These are phyloP conservation scores for Chrysomallon squamiferum DNA, from an alignment of 1,140 invertebrate genomes.

Conservation along the genomic window DNA sequence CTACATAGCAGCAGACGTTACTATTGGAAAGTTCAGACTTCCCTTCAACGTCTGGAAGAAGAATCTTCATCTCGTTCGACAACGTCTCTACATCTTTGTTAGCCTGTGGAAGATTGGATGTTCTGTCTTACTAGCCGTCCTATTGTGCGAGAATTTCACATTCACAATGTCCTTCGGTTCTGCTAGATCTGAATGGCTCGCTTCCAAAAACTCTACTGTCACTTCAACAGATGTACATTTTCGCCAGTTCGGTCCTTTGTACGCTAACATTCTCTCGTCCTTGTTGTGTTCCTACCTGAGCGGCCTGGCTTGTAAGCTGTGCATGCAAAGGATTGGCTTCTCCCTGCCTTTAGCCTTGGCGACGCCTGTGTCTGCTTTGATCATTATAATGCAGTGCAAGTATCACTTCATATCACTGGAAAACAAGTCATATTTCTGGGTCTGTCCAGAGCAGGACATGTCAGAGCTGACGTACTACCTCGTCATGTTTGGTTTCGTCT, in stretches of 20 bases:
- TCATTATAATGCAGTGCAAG: constrained; percentile 35
- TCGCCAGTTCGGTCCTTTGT: constrained; percentile 37
- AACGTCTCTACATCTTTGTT: constrained; percentile 44
- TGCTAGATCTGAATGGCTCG: background rate
- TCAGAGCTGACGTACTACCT: constrained; percentile 25
- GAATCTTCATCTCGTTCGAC: constrained; percentile 33
- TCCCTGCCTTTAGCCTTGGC: constrained; percentile 50
- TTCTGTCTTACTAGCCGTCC: constrained; percentile 47
- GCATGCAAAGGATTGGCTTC: constrained; percentile 57
- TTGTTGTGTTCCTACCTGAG: constrained; percentile 48
- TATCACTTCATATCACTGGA: constrained; percentile 22
- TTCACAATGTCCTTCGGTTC: constrained; percentile 36
- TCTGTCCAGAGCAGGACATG: constrained; percentile 28
- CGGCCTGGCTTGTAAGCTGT: constrained; percentile 56
- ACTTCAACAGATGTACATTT: constrained; percentile 19
- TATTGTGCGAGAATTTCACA: constrained; percentile 36
- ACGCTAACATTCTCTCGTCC: constrained; percentile 31
- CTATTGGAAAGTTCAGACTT: constrained; percentile 31
- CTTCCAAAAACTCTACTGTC: background rate
- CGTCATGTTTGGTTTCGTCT: constrained; percentile 73
- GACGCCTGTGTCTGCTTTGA: constrained; percentile 41
- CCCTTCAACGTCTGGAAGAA: constrained; percentile 41
- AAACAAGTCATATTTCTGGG: constrained; percentile 34
- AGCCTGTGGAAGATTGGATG: constrained; percentile 48
- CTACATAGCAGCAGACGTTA: constrained; percentile 76